Evolutionary conservation across 1,140 invertebrate genomes (phyloP), one percentile per base, ranked within the genome.

Genomic region (Schlechtendalia chinensis): DNA sequence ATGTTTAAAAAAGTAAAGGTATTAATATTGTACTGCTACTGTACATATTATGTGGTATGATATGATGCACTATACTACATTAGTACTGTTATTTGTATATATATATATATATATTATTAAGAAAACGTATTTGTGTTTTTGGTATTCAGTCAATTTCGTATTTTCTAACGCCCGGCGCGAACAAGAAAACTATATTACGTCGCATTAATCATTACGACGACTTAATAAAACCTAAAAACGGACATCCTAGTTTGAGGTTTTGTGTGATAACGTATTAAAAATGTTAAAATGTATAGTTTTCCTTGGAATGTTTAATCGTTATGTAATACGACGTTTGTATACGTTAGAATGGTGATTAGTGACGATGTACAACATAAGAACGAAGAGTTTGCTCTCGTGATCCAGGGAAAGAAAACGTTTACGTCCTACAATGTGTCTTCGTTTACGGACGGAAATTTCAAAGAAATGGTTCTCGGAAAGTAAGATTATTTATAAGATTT

Each of bases 221-320:
- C 16, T 59, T 77, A 5, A 39, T 12, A 39, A 77, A 77, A n/a
- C n/a, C 72, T 17, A 77, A 77, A 59, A 56, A 77, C 32, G 72
- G 72, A 1, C n/a, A 77, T 45, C 56, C 72, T 1, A 77, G 10
- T 22, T 19, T 77, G 16, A 58, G 72, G 72, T n/a, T n/a, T n/a
- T n/a, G n/a, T n/a, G n/a, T 75, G 14, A 2, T 22, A 8, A 47
- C 16, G 19, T 45, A 45, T 14, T 14, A 45, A 17, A 24, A 11
- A 19, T 27, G 11, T 39, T n/a, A 5, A n/a, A 19, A 11, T 0
- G 4, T 32, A 11, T n/a, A 12, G 11, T 39, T 8, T 8, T 1
- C 10, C 8, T n/a, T 14, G 2, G 12, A 58, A 58, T 11, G 22
- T 14, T 32, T 65, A 3, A 12, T 19, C 16, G 1, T 8, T 4